phyloP scores from a whole-genome alignment of 2,888 invertebrate species.

The Xestia rhomboidea region DNA sequence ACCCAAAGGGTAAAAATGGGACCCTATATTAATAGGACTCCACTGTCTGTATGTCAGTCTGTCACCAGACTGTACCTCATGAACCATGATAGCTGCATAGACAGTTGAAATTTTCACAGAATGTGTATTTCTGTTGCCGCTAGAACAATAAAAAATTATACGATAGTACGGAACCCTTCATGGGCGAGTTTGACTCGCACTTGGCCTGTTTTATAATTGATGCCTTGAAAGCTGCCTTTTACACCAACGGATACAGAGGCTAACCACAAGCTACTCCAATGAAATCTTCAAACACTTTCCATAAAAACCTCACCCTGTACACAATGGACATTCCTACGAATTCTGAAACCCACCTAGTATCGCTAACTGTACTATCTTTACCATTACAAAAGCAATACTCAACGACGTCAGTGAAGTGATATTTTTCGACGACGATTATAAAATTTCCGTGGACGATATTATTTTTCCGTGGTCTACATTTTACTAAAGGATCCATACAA shows the following conservation, averaged over 20 bases:
- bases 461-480: conserved; percentile 28
- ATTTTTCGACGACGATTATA: conserved; percentile 46
- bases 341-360: conserved; percentile 68
- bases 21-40: too few species aligned
- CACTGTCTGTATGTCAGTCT: too few species aligned
- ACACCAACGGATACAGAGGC: neutral
- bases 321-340: conserved; percentile 61
- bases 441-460: conserved; percentile 41
- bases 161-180: too few species aligned
- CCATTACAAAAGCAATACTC: conserved; percentile 72
- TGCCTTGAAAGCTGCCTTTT: too few species aligned
- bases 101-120: too few species aligned
- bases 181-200: too few species aligned
- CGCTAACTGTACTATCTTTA: conserved; percentile 70
- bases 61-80: too few species aligned
- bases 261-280: neutral
- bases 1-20: too few species aligned
- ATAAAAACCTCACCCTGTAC: conserved; percentile 70
- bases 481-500: conserved; percentile 26
- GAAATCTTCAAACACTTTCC: neutral
- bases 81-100: too few species aligned
- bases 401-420: conserved; percentile 44
- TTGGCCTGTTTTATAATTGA: too few species aligned
- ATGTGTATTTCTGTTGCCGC: too few species aligned
- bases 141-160: too few species aligned